Base-by-base conservation (phyloP, 2,888 invertebrate species). In the Gari tellinella region DNA sequence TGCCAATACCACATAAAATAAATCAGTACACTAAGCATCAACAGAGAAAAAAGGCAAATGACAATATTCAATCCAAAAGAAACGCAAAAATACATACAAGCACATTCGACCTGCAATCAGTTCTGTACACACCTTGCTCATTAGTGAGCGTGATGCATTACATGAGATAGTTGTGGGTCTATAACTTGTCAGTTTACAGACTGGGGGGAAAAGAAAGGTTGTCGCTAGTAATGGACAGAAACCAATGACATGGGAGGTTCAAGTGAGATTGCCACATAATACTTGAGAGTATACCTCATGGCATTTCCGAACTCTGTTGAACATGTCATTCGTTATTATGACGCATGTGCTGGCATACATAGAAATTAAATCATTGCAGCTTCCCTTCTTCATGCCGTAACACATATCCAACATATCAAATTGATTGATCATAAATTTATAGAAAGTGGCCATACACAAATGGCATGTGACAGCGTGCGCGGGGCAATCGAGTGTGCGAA, bases 401-500 rank as follows among this genome's bases (percentile, higher is more conserved):
- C 48, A 19, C n/a, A 45, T 19, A 62, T 67, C 31, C 31, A 17
- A 41, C 31, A 43, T 17, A 43, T 69, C 15, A 57, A 66, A 40
- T 41, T 45, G 15, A 55, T 72, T 53, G 62, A 72, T 41, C 72
- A 65, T 31, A 74, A 73, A 53, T 70, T 74, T 53, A 21, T 73
- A 1, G 73, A 73, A 38, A 63, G 60, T 49, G 66, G 69, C 12
- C 73, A 73, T 52, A 64, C 72, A 15, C 74, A 78, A 31, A 78
- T 78, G 67, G 70, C 67, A 48, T 66, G 55, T n/a, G 57, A 78
- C 38, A 51, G 56, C 23, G 70, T 78, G 65, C 74, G 74, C 48
- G 38, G 66, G 3, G 62, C 67, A 5, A 56, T 62, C 5, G 67
- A 72, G 23, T 53, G 43, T 63, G 72, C 67, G 19, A 72, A 72